phyloP scores from a whole-genome alignment of 2,113 vertebrate genomes.

The Actinemys pallida region DNA sequence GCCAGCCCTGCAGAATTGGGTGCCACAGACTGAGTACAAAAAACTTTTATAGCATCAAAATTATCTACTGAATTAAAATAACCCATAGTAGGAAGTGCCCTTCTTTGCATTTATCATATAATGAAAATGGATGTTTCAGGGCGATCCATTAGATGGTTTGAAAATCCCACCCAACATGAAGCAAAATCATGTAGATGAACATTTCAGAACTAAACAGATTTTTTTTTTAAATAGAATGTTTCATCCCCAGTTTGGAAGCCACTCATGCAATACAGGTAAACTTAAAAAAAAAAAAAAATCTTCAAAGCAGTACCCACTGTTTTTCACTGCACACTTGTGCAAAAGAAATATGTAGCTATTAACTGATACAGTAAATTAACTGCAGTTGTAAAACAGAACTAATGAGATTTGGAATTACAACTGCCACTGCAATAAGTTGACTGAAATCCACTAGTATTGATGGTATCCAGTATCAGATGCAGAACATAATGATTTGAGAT shows the following conservation, averaged over 20 bases:
- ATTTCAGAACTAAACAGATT: neutral
- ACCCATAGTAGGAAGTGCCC: neutral
- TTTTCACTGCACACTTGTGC: neutral
- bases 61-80: neutral
- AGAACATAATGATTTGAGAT: neutral
- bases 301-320: neutral
- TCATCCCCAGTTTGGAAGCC: neutral
- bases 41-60: neutral
- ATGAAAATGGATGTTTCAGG: neutral
- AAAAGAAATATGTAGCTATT: neutral
- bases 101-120: neutral
- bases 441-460: neutral
- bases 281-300: neutral
- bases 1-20: neutral
- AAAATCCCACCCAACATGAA: neutral
- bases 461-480: neutral
- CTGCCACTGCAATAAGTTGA: neutral
- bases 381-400: neutral
- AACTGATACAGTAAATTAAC: neutral
- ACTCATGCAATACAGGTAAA: neutral
- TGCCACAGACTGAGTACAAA: neutral
- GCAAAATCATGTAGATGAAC: neutral
- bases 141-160: neutral
- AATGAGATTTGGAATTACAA: neutral
- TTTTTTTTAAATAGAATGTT: neutral